Percentiles rank a stretch among this genome's conserved stretches.
These are phyloP conservation scores for Lepidocolaptes lacrymiger DNA, from an alignment of 2,797 vertebrate genomes.

Conservation along the genomic window DNA sequence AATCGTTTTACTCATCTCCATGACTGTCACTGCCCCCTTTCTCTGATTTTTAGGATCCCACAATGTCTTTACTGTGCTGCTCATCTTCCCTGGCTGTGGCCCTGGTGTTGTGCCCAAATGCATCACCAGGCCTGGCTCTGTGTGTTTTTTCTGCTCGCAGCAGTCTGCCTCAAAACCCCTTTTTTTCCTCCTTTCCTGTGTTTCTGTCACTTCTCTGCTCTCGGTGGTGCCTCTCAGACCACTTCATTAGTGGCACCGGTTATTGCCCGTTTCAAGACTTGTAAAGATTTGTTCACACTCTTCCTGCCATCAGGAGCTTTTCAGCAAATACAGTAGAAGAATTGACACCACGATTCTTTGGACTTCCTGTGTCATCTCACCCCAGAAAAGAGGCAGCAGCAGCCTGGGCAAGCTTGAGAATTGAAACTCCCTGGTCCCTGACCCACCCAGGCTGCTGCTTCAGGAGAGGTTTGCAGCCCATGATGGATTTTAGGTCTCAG, in stretches of 20 bases:
- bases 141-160: background rate
- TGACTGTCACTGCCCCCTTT: slow-evolving; percentile 42
- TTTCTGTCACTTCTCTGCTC: background rate
- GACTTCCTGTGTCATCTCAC: background rate
- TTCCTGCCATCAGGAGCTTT: slow-evolving; percentile 11
- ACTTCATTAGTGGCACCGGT: background rate
- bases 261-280: background rate
- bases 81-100: slow-evolving; percentile 30
- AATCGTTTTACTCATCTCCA: slow-evolving; percentile 47
- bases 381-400: background rate
- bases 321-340: background rate
- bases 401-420: background rate
- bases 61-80: slow-evolving; percentile 60
- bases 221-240: background rate
- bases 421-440: background rate
- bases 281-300: background rate
- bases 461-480: background rate
- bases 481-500: background rate
- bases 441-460: background rate
- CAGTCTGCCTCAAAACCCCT: background rate
- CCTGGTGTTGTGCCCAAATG: background rate
- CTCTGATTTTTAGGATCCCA: slow-evolving; percentile 42
- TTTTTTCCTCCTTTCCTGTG: background rate
- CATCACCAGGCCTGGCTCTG: background rate
- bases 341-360: background rate